Base-by-base conservation (phyloP, 2,888 invertebrate genomes). In the Mythimna impura region DNA sequence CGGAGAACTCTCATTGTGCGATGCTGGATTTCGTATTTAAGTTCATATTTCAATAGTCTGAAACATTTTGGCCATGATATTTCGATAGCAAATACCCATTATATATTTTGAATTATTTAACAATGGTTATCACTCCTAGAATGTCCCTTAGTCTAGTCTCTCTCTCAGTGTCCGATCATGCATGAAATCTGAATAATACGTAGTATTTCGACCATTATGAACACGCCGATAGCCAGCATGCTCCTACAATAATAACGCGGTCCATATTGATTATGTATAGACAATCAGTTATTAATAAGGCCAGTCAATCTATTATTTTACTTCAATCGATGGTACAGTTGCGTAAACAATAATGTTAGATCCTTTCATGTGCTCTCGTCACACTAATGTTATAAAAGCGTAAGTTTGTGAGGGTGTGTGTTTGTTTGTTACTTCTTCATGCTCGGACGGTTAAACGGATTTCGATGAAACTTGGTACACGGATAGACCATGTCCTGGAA, bases 251-350 rank as follows among this genome's bases (percentile, higher is more conserved):
- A 52, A 72, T 72, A 12, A 64, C 8, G 43, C 63, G 7, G n/a
- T n/a, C 14, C 14, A 54, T 71, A 57, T 61, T 47, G 68, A 62
- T 73, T 30, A 40, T 47, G 57, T 36, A 43, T 43, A 65, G 54
- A 68, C 55, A 73, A 62, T 78, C 17, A 43, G 40, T n/a, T 60
- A 60, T 60, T 60, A 61, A 61, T 66, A 65, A 65, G 58, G 66
- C 54, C 58, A 73, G 68, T 55, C 67, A 58, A 40, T 65, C 40
- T 50, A 47, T 66, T 50, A 63, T 62, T 68, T 62, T 50, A 62
- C 47, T 66, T 30, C 12, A 22, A 47, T 67, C 7, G 22, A 14
- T 22, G 14, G 50, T 17, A 43, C 55, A 25, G 34, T 58, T 64
- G 8, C n/a, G 5, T 72, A 30, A 12, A 9, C 14, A 54, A n/a